These are phyloP conservation scores for Myrmecophaga tridactyla DNA, from an alignment of 2,113 vertebrate species.

Conservation along the genomic window DNA sequence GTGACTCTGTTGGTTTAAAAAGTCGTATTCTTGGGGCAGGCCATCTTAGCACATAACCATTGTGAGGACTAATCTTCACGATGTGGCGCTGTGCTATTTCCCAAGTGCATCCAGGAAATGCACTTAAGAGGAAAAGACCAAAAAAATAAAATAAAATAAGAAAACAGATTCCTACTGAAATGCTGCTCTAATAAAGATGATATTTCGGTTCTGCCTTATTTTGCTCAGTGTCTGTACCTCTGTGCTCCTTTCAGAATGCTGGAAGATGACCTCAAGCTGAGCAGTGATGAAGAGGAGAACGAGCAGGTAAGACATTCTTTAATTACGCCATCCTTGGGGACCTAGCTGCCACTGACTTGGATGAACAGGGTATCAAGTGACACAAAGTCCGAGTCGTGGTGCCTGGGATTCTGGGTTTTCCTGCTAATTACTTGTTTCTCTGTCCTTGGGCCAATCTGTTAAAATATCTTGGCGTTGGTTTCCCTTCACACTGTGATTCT, in stretches of 20 bases:
- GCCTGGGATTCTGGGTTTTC: neutral
- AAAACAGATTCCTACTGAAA: neutral
- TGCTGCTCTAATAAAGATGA: slow-evolving; percentile 24
- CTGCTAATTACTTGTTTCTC: neutral
- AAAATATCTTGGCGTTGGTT: neutral
- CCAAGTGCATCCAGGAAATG: neutral
- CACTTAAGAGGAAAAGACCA: neutral
- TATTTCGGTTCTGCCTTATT: slow-evolving; percentile 24
- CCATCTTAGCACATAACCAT: neutral
- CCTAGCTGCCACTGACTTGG: accelerated
- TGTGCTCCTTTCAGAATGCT: slow-evolving; percentile 84
- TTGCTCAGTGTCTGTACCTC: slow-evolving; percentile 45
- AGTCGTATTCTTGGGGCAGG: neutral
- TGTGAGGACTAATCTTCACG: neutral
- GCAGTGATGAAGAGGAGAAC: slow-evolving; percentile 87
- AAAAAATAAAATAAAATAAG: neutral
- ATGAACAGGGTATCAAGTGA: accelerated
- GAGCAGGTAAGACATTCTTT: slow-evolving; percentile 82
- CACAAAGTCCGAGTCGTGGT: neutral
- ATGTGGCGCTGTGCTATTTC: neutral
- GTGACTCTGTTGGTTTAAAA: neutral
- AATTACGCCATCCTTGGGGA: neutral
- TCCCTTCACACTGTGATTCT: slow-evolving; percentile 13
- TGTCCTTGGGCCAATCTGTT: neutral
- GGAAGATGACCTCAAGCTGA: slow-evolving; percentile 90